Percentiles rank a stretch among this genome's conserved stretches.
phyloP scores from a whole-genome alignment of 1,140 invertebrate species.

The Steinernema feltiae region DNA sequence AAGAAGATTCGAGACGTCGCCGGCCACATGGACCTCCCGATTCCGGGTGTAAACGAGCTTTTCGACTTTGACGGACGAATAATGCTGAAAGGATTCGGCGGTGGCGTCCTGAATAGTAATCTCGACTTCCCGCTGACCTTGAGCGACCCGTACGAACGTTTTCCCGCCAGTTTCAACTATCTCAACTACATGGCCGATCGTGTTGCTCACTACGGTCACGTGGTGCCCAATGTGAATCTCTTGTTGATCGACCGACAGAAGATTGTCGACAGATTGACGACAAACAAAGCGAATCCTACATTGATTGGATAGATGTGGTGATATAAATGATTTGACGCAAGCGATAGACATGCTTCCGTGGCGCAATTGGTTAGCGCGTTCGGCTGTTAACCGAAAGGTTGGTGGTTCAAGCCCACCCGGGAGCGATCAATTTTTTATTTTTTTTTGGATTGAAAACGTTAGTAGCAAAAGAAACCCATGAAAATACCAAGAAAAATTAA shows the following conservation, averaged over 20 bases:
- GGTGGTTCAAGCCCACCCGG: background rate
- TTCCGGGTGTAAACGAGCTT: conserved; percentile 35
- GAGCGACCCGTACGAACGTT: conserved; percentile 33
- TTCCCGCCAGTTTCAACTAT: conserved; percentile 23
- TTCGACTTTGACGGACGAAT: conserved; percentile 38
- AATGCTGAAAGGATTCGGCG: conserved; percentile 28
- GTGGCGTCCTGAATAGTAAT: conserved; percentile 23
- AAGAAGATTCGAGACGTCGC: conserved; percentile 34
- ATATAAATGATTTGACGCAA: background rate
- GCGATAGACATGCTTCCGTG: no score
- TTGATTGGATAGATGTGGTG: conserved; percentile 10
- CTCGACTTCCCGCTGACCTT: conserved; percentile 35
- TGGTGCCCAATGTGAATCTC: conserved; percentile 22
- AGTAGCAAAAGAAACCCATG: no score
- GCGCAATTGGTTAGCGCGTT: background rate
- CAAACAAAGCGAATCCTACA: conserved; percentile 17
- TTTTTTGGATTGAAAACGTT: no score
- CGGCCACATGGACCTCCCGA: conserved; percentile 30
- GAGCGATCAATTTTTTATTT: no score
- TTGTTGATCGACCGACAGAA: conserved; percentile 17
- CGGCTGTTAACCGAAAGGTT: background rate
- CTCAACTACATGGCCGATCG: conserved; percentile 23
- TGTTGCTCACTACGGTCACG: conserved; percentile 21
- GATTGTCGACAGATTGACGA: conserved; percentile 16
- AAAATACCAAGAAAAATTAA: no score